Evolutionary conservation across 2,888 invertebrate genomes (phyloP), one percentile per base, ranked within the genome.

Genomic region (Prenolepis imparis): DNA sequence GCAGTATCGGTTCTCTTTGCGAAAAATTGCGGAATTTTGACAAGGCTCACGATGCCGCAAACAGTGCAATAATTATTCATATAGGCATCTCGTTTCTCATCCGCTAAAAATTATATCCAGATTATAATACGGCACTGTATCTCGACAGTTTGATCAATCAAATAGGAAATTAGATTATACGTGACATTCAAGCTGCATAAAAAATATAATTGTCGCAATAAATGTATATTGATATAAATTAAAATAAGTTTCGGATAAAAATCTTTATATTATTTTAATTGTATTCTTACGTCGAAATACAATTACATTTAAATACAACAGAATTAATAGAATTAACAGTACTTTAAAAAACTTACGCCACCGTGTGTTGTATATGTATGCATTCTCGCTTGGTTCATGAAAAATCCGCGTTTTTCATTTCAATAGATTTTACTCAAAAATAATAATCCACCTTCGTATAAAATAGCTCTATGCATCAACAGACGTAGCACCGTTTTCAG

Each of bases 401-500:
- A 24, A 18, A 21, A 55, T 41, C 0, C 5, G 24, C n/a, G 24
- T 28, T 41, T 32, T 48, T 3, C 3, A 39, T 39, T 68, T 28
- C 0, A 41, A 32, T 68, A 44, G 28, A 70, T 18, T 78, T 39
- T n/a, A 11, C 6, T n/a, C 18, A 24, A 52, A 28, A 55, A 78
- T 44, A 18, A 77, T 55, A 2, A 21, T 70, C 12, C 55, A 57
- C 11, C 1, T 36, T 80, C 8, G 24, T 74, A 52, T 44, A 63
- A 74, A 74, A 81, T 11, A 77, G 61, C 39, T 48, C 21, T 48
- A 44, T 55, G 21, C 36, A 36, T 61, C 41, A 52, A 78, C 21
- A n/a, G 68, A 70, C 18, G 41, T 78, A 78, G 78, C 78, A 70
- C 72, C 72, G 72, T 78, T 78, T 70, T 32, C 78, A 59, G 70